Base-by-base conservation (phyloP, 2,888 invertebrate genomes). In the Scotopteryx bipunctaria region DNA sequence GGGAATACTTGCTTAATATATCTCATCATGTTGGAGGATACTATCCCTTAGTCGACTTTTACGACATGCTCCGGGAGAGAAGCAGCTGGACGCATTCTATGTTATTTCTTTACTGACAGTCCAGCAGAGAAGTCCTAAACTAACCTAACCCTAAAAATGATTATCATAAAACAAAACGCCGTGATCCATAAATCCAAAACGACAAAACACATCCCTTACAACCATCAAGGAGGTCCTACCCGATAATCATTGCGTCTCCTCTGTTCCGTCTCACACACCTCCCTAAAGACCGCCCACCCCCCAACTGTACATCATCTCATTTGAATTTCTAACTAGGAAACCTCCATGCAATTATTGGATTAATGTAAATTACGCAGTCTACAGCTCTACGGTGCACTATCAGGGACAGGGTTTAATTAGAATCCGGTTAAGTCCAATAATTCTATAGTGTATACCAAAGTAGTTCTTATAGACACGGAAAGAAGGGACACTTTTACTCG, bases 341-440 rank as follows among this genome's bases (percentile, higher is more conserved):
- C 95, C 95, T 94, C 94, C 94, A 94, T 94, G 95, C 95, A 95
- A 95, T 95, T 95, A 95, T 95, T 95, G 95, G 95, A 95, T 95
- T 95, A 95, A 95, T 95, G 95, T 95, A 95, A 95, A 95, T 95
- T 94, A 95, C 94, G 94, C 94, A 94, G 94, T 93, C 93, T 93
- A 93, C 93, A 83, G 88, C 84, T 78, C 83, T 71, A 84, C 85
- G 86, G 86, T 89, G 90, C 88, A 89, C 88, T 89, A 90, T 89
- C 89, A 86, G 86, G 79, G 84, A 86, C 86, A 85, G 78, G 85
- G 81, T 84, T 89, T 89, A 89, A 89, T 89, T 89, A 89, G 83
- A 86, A 88, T 86, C 86, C 85, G 81, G 86, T 84, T 87, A 85
- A 86, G 84, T 80, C 84, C 83, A 81, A 86, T 86, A 84, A 85